Conservation (phyloP, 2,888 invertebrate genomes). For the Furcula furcula region DNA sequence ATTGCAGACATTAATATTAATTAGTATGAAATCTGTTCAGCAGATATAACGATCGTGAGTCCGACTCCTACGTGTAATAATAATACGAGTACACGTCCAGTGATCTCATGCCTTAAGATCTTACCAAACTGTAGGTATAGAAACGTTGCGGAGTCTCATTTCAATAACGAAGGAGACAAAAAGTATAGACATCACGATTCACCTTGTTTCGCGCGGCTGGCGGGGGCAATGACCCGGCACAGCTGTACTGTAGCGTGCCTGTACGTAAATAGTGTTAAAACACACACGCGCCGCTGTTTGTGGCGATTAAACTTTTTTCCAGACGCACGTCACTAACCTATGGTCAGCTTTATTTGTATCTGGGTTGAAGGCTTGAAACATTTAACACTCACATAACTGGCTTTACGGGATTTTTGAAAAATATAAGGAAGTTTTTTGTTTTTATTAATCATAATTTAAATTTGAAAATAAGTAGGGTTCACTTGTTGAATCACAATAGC, state of each 20-base stretch:
- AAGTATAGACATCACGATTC: slow-evolving; percentile 58
- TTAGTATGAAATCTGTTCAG: neutral
- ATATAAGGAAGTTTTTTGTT: no score
- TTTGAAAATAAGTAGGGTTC: slow-evolving; percentile 1
- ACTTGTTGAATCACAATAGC: neutral
- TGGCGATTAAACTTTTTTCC: slow-evolving; percentile 22
- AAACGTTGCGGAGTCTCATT: slow-evolving; percentile 41
- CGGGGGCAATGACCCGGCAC: slow-evolving; percentile 67
- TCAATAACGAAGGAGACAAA: slow-evolving; percentile 54
- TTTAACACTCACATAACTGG: no score
- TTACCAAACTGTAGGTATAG: slow-evolving; percentile 29
- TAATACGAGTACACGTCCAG: slow-evolving; percentile 9
- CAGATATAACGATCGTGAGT: slow-evolving; percentile 6
- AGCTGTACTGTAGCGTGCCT: slow-evolving; percentile 54
- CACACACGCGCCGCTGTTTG: slow-evolving; percentile 34
- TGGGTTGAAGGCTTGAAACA: no score
- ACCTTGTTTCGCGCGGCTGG: slow-evolving; percentile 70
- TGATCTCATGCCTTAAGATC: slow-evolving; percentile 28
- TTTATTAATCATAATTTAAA: slow-evolving; percentile 8
- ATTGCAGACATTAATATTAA: no score
- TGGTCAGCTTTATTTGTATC: no score
- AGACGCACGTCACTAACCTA: no score
- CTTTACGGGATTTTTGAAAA: no score
- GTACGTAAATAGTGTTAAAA: slow-evolving; percentile 55
- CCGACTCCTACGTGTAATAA: slow-evolving; percentile 21